Evolutionary conservation across 2,113 vertebrate species (phyloP).

Genomic region (Bettongia penicillata): DNA sequence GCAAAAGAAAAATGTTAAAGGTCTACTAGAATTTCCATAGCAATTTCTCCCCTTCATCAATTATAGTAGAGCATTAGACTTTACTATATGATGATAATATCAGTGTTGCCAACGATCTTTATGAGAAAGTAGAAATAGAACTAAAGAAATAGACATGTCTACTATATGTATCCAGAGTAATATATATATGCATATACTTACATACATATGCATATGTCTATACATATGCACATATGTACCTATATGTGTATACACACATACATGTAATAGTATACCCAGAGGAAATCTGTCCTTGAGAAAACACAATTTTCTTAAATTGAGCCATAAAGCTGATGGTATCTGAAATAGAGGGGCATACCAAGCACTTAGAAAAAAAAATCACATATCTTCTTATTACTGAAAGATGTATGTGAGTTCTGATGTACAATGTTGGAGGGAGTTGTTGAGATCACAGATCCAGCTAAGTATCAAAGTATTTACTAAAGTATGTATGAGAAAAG

Average conservation of each 20-base stretch:
- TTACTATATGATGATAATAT: neutral
- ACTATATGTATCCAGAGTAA: too few relatives aligned
- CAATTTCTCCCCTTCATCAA: neutral
- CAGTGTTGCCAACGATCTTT: neutral
- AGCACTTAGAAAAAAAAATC: neutral
- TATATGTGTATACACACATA: too few relatives aligned
- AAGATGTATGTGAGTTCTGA: neutral
- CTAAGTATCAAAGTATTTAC: conserved; percentile 26
- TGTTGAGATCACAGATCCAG: conserved; percentile 21
- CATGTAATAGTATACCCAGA: neutral
- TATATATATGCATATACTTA: too few relatives aligned
- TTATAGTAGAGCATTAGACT: neutral
- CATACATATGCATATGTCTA: too few relatives aligned
- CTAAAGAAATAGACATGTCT: neutral
- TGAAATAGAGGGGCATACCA: neutral
- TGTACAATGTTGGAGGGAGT: neutral
- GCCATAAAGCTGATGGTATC: neutral
- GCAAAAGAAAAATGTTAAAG: neutral
- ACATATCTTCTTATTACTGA: neutral
- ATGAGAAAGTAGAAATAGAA: neutral
- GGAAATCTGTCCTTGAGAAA: neutral
- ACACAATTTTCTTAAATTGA: neutral
- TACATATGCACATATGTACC: too few relatives aligned
- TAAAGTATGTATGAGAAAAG: neutral
- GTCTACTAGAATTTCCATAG: neutral